These are phyloP conservation scores for Ammodytes dubius DNA, from an alignment of 2,113 vertebrate genomes.

Conservation along the genomic window DNA sequence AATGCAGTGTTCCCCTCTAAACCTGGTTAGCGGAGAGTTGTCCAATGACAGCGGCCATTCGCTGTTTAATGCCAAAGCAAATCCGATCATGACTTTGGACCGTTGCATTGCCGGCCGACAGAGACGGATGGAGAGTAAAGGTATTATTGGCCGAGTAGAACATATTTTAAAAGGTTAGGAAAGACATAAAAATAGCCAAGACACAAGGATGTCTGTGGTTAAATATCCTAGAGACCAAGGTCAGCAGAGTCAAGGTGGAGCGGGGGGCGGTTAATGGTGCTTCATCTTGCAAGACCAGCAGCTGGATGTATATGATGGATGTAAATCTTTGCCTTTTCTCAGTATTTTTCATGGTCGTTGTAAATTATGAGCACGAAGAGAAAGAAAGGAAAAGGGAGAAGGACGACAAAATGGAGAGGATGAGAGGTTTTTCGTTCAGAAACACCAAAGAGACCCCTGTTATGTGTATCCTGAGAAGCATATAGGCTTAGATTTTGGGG, in stretches of 20 bases:
- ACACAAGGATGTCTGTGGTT: conserved; percentile 66
- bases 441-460: not conserved
- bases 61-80: conserved; percentile 79
- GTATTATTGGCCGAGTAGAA: conserved; percentile 51
- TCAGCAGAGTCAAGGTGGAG: conserved; percentile 64
- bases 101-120: conserved; percentile 65
- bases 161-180: conserved; percentile 78
- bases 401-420: not conserved
- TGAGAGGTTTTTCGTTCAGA: not conserved
- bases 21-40: conserved; percentile 78
- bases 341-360: conserved; percentile 17
- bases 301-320: conserved; percentile 37
- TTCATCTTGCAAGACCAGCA: conserved; percentile 29
- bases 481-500: no score
- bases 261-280: conserved; percentile 37
- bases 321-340: conserved; percentile 19
- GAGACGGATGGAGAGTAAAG: conserved; percentile 82
- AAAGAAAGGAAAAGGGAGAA: not conserved
- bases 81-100: conserved; percentile 82
- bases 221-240: conserved; percentile 67
- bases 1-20: conserved; percentile 73
- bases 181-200: conserved; percentile 72
- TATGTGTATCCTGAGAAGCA: not conserved
- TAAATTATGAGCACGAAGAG: conserved; percentile 44
- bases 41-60: conserved; percentile 73